Evolutionary conservation across 2,797 vertebrate species (phyloP).

Genomic region (Kryptolebias ocellatus): DNA sequence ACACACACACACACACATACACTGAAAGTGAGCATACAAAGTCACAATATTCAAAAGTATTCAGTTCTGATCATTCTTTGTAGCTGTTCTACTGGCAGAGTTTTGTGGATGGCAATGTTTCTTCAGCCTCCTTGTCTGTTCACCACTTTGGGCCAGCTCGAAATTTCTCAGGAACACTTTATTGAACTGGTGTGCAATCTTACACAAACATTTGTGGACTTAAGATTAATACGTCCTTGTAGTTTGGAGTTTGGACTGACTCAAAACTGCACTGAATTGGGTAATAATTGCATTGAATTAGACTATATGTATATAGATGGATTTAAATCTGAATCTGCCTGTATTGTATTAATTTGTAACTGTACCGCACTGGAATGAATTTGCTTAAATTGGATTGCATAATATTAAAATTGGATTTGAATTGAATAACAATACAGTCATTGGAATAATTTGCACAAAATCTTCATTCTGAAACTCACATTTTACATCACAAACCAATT

Average conservation of each 20-base stretch:
- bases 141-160: background rate
- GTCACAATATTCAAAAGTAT: constrained; percentile 3
- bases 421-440: too few species aligned
- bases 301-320: too few species aligned
- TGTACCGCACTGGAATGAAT: too few species aligned
- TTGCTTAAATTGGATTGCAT: too few species aligned
- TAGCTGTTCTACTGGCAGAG: background rate
- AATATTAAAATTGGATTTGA: too few species aligned
- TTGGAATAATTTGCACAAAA: too few species aligned
- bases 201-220: background rate
- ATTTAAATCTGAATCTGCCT: too few species aligned
- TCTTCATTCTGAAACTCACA: too few species aligned
- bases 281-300: too few species aligned
- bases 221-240: background rate
- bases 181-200: background rate
- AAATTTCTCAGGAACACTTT: background rate
- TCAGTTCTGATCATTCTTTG: background rate
- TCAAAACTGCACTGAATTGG: too few species aligned
- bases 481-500: too few species aligned
- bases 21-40: constrained; percentile 19
- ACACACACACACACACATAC: constrained; percentile 7
- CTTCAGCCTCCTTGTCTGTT: background rate
- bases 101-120: background rate
- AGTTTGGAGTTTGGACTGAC: background rate
- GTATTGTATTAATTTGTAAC: too few species aligned